phyloP scores from a whole-genome alignment of 2,797 vertebrate genomes.

The Oreochromis mossambicus region DNA sequence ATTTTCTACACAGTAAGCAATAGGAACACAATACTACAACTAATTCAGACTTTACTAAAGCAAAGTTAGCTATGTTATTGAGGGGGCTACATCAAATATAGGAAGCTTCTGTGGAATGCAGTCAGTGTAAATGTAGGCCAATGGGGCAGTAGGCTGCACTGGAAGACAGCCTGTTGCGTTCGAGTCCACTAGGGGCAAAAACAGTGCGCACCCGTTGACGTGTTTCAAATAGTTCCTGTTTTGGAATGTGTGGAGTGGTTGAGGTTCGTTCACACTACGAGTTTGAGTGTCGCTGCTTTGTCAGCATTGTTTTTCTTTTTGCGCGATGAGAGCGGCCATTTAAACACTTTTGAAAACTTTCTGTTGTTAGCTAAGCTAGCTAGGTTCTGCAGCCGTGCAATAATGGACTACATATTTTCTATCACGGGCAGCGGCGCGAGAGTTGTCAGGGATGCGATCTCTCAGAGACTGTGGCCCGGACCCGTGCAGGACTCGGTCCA shows the following conservation, averaged over 20 bases:
- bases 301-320: no score
- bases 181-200: constrained; percentile 26
- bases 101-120: background rate
- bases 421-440: constrained; percentile 65
- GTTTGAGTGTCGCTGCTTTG: background rate
- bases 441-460: constrained; percentile 71
- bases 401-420: constrained; percentile 76
- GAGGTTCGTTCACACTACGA: background rate
- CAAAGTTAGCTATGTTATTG: background rate
- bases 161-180: background rate
- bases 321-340: background rate
- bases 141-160: background rate
- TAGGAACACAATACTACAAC: background rate
- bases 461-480: constrained; percentile 69
- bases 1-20: background rate
- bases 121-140: background rate
- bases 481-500: background rate
- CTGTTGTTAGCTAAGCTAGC: background rate
- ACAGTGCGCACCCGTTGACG: constrained; percentile 57
- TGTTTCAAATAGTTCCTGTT: constrained; percentile 70
- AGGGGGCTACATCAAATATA: background rate
- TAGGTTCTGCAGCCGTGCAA: background rate
- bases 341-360: background rate
- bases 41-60: background rate
- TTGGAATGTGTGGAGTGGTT: constrained; percentile 9